phyloP scores from a whole-genome alignment of 2,113 vertebrate genomes.

The Atractosteus spatula region DNA sequence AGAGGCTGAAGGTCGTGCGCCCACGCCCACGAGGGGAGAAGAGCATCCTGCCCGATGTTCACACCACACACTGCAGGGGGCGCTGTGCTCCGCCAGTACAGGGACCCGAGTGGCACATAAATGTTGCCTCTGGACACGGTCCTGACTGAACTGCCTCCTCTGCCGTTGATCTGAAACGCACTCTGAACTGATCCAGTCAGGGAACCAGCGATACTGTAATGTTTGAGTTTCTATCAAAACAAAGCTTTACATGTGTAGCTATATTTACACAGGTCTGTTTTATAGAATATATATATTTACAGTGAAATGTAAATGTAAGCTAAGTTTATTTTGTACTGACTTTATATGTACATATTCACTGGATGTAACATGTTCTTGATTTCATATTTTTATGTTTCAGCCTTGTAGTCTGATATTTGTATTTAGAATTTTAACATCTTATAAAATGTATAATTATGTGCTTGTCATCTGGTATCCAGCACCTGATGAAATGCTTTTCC shows the following conservation, averaged over 20 bases:
- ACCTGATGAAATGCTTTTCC: conserved; percentile 20
- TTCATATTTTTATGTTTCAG: conserved; percentile 33
- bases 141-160: conserved; percentile 35
- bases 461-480: conserved; percentile 38
- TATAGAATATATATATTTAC: conserved; percentile 63
- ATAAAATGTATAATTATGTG: conserved; percentile 31
- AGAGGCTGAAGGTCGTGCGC: conserved; percentile 71
- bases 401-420: conserved; percentile 30
- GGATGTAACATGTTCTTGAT: conserved; percentile 46
- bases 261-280: conserved; percentile 48
- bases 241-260: conserved; percentile 87
- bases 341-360: conserved; percentile 68
- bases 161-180: conserved; percentile 68
- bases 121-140: conserved; percentile 23
- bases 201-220: conserved; percentile 74
- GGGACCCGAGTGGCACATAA: conserved; percentile 24
- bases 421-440: conserved; percentile 30
- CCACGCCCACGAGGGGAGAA: conserved; percentile 12
- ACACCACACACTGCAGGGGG: conserved; percentile 42
- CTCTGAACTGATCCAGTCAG: conserved; percentile 76
- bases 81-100: conserved; percentile 25
- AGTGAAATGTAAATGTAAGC: conserved; percentile 73
- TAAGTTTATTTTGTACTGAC: conserved; percentile 85
- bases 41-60: conserved; percentile 55
- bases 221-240: conserved; percentile 73